phyloP scores from a whole-genome alignment of 64 coral and sea anemone genomes.

The Stylophora pistillata region DNA sequence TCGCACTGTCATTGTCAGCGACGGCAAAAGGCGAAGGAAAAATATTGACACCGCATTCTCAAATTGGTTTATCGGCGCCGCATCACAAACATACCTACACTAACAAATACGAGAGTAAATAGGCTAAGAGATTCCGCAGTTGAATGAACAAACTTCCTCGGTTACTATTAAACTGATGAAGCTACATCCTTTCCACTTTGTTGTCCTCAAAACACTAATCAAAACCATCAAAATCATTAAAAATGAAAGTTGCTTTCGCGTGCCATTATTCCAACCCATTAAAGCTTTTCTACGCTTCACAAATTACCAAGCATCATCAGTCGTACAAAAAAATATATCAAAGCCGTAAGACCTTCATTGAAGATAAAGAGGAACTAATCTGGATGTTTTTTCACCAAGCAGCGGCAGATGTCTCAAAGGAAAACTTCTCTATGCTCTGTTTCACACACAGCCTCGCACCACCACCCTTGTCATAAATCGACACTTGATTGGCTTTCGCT shows the following conservation, averaged over 20 bases:
- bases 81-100: slow-evolving; percentile 63
- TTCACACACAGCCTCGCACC: slow-evolving; percentile 58
- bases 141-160: slow-evolving; percentile 59
- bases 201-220: slow-evolving; percentile 81
- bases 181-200: slow-evolving; percentile 75
- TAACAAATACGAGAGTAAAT: slow-evolving; percentile 67
- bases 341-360: slow-evolving; percentile 51
- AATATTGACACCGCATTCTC: slow-evolving; percentile 48
- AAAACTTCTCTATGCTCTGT: slow-evolving; percentile 34
- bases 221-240: slow-evolving; percentile 75
- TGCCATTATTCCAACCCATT: slow-evolving; percentile 55
- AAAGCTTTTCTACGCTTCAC: slow-evolving; percentile 26
- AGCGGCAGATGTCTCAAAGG: slow-evolving; percentile 67
- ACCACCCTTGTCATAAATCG: slow-evolving; percentile 71
- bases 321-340: slow-evolving; percentile 39
- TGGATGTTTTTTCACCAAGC: slow-evolving; percentile 51
- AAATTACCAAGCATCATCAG: slow-evolving; percentile 45
- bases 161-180: slow-evolving; percentile 63
- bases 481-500: slow-evolving; percentile 71
- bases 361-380: slow-evolving; percentile 80
- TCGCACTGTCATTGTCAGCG: slow-evolving; percentile 35
- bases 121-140: slow-evolving; percentile 54
- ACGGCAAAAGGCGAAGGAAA: slow-evolving; percentile 59
- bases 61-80: slow-evolving; percentile 45
- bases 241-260: slow-evolving; percentile 47